A percentile compares a stretch with the other conserved stretches of the same genome.
phyloP scores from a whole-genome alignment of 2,888 invertebrate genomes.

The Allolobophora icterica region DNA sequence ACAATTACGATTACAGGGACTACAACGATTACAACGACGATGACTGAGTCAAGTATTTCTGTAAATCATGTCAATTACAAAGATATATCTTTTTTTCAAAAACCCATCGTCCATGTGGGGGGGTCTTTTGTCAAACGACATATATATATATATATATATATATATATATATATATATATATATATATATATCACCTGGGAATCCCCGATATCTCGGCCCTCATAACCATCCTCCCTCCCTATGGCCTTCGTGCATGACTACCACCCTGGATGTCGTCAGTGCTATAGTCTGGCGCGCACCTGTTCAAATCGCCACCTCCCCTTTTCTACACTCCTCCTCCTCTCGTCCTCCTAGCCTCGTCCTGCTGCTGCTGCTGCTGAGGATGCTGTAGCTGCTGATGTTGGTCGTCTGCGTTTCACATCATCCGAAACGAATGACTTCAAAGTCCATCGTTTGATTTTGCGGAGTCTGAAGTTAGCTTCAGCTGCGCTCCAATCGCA shows the following conservation, averaged over 20 bases:
- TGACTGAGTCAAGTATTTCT: background rate
- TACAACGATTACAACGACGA: background rate
- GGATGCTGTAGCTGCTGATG: no score
- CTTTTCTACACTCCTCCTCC: background rate
- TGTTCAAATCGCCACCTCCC: background rate
- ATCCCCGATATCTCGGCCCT: no score
- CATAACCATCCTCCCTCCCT: no score
- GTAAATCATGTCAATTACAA: background rate
- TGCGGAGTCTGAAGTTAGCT: background rate
- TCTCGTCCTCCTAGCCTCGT: background rate
- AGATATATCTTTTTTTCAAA: background rate
- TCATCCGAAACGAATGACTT: background rate
- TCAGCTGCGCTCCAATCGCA: no score
- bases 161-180: no score
- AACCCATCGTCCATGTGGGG: background rate
- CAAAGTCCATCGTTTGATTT: constrained; percentile 6
- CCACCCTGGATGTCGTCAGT: background rate
- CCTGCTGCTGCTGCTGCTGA: no score
- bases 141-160: no score
- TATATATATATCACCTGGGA: no score
- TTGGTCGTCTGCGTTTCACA: background rate
- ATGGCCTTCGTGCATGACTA: background rate
- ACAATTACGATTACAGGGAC: background rate
- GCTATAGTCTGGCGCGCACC: background rate
- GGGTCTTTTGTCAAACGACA: no score